Evolutionary conservation across 1,140 invertebrate species (phyloP).

Genomic region (Sinella curviseta): DNA sequence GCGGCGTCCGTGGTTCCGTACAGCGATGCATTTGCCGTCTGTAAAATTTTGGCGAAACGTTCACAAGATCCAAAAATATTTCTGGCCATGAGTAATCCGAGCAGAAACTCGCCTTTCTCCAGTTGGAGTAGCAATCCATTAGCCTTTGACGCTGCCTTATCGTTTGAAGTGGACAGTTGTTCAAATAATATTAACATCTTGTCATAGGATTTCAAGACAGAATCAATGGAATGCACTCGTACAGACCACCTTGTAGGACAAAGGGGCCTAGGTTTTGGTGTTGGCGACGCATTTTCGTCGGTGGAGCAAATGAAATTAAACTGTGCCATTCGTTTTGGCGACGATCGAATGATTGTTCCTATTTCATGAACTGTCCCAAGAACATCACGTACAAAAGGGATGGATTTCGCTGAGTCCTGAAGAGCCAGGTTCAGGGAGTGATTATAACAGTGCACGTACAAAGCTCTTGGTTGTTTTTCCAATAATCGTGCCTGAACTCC

Average conservation of each 20-base stretch:
- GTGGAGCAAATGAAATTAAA: background rate
- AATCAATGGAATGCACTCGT: background rate
- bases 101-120: background rate
- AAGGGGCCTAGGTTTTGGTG: background rate
- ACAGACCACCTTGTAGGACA: background rate
- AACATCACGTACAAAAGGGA: background rate
- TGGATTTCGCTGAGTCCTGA: background rate
- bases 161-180: background rate
- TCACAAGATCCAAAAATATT: background rate
- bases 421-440: conserved; percentile 7
- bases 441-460: conserved; percentile 25
- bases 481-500: conserved; percentile 2
- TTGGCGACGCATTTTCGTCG: background rate
- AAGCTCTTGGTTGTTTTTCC: background rate
- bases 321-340: background rate
- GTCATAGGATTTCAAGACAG: background rate
- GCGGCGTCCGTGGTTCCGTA: background rate
- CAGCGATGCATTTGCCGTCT: background rate
- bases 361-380: background rate
- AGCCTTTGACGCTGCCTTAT: background rate
- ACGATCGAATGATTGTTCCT: background rate
- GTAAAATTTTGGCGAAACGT: background rate
- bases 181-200: background rate
- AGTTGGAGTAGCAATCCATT: background rate
- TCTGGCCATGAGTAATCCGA: background rate